Percentiles rank a stretch among this genome's conserved stretches.
Conservation (phyloP, 2,113 vertebrate genomes). For the Rousettus leschenaultii region DNA sequence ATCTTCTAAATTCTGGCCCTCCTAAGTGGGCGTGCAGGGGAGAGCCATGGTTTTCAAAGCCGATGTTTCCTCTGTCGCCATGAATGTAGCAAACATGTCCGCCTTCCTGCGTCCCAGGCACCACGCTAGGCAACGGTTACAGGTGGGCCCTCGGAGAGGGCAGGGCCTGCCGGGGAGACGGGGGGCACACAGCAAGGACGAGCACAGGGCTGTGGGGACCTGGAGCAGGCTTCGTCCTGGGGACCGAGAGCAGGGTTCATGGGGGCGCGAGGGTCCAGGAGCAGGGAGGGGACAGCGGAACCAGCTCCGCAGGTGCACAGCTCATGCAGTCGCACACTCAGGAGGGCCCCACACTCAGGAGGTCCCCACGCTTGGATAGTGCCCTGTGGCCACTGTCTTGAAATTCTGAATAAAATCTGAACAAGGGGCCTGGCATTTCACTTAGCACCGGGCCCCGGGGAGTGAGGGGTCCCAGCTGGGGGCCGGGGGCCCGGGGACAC, state of each 20-base stretch:
- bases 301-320: accelerated
- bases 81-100: background rate
- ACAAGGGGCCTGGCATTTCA: background rate
- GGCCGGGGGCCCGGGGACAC: background rate
- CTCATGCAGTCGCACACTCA: too few relatives aligned
- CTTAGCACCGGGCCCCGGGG: background rate
- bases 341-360: background rate
- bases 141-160: background rate
- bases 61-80: background rate
- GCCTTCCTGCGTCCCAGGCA: background rate
- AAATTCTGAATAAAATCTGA: background rate
- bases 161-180: background rate
- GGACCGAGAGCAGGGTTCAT: too few relatives aligned
- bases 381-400: background rate
- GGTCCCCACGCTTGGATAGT: background rate
- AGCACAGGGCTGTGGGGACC: background rate
- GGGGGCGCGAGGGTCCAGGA: background rate
- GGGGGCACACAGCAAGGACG: background rate
- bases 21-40: background rate
- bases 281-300: too few relatives aligned
- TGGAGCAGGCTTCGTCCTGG: background rate
- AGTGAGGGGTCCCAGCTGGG: background rate
- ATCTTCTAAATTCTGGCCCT: background rate
- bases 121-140: background rate
- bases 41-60: background rate